Conservation (phyloP, 2,888 invertebrate genomes). For the Axea sp. region DNA sequence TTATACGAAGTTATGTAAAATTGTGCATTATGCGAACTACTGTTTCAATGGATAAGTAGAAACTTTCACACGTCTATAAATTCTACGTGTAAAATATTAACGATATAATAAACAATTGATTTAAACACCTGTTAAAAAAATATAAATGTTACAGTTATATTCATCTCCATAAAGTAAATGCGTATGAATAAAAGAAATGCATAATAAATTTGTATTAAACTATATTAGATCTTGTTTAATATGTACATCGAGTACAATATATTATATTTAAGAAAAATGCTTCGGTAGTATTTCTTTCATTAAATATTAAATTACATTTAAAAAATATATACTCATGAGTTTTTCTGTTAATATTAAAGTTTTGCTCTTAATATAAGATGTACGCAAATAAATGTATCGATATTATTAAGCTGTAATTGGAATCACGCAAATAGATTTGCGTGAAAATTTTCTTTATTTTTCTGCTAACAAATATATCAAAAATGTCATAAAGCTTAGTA, state of each 20-base stretch:
- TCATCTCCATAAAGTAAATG: too few relatives aligned
- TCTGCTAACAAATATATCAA: conserved; percentile 17
- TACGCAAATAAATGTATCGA: neutral
- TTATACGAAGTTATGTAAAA: conserved; percentile 50
- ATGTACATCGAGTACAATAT: too few relatives aligned
- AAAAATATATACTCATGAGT: too few relatives aligned
- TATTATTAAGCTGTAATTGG: neutral
- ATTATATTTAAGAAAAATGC: too few relatives aligned
- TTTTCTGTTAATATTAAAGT: too few relatives aligned
- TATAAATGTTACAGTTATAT: too few relatives aligned
- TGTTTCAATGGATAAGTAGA: conserved; percentile 35
- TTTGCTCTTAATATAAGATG: too few relatives aligned
- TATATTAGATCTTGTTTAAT: too few relatives aligned
- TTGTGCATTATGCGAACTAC: conserved; percentile 53
- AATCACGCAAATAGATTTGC: neutral
- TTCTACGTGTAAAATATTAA: conserved; percentile 16
- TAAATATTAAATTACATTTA: too few relatives aligned
- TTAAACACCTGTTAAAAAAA: conserved; percentile 2
- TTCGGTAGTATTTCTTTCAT: too few relatives aligned
- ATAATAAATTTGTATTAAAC: too few relatives aligned
- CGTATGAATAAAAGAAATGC: too few relatives aligned
- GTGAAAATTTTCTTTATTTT: neutral
- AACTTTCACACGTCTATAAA: conserved; percentile 21
- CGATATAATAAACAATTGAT: conserved; percentile 27
- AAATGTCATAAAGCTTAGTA: conserved; percentile 22